Percentiles rank a stretch among this genome's conserved stretches.
These are phyloP conservation scores for Cephalopachus bancanus DNA, from an alignment of 2,797 vertebrate species.

Conservation along the genomic window DNA sequence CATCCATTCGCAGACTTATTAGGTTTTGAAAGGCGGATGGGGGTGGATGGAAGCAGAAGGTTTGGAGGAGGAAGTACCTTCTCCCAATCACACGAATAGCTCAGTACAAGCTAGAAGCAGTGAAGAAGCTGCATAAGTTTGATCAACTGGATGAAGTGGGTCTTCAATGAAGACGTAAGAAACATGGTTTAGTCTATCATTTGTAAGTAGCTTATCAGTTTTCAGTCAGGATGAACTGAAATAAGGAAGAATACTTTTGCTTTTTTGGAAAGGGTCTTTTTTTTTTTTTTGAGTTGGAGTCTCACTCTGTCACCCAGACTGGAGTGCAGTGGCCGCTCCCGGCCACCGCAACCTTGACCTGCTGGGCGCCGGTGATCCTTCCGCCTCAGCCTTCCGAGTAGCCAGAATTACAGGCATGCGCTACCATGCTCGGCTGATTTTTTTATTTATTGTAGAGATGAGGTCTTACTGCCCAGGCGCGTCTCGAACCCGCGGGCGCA, in stretches of 20 bases:
- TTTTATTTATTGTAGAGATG: no score
- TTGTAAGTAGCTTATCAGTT: background rate
- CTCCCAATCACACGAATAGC: background rate
- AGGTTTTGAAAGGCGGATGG: background rate
- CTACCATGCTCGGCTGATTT: no score
- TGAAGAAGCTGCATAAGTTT: background rate
- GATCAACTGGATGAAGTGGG: background rate
- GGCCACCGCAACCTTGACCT: no score
- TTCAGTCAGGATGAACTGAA: background rate
- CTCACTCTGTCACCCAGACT: no score
- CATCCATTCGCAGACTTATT: background rate
- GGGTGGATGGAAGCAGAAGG: rapidly evolving
- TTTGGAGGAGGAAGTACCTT: background rate
- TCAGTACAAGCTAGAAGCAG: background rate
- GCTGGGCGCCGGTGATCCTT: no score
- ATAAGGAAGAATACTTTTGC: background rate
- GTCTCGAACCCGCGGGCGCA: no score
- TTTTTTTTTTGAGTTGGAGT: no score
- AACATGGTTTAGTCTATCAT: background rate
- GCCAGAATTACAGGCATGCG: no score
- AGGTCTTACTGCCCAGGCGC: no score
- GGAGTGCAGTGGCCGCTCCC: no score
- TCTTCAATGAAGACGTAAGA: background rate
- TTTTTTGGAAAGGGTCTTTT: background rate
- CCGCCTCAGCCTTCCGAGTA: no score